Base-by-base conservation (phyloP, 2,888 invertebrate genomes). In the Glaucopsyche alexis region DNA sequence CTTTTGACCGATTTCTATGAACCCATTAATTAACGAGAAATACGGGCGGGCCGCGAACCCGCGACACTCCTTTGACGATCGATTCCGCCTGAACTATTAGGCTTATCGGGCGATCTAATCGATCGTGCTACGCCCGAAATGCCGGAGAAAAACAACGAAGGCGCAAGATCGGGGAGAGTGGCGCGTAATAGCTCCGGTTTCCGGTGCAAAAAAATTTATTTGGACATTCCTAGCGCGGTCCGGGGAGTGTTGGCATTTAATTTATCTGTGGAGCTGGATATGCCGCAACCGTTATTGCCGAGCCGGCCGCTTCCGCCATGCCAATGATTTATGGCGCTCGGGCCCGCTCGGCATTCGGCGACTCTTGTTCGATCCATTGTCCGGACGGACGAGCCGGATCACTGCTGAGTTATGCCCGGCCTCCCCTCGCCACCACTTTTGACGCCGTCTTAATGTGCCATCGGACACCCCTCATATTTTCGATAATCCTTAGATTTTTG, bases 191-290 rank as follows among this genome's bases (percentile, higher is more conserved):
- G 89, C 84, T 84, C 79, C 79, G 84, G 88, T 89, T 92, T 92
- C 92, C 92, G 92, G 90, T 91, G 83, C 87, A 88, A 91, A 91
- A 92, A 91, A 91, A 87, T 85, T 88, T 92, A 90, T 90, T 91
- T 85, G 89, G 88, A 83, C 90, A 92, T 92, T 90, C 91, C 89
- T 84, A 81, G 86, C 89, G 90, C 82, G 84, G 81, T 84, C 85
- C 87, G 84, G 87, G 88, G 86, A 89, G 86, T 89, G 90, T 86
- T 85, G 91, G 91, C 87, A 90, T 92, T 91, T 89, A 90, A 92
- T 91, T 91, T 91, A 92, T 92, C 91, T 91, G 88, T 88, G 85
- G 83, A 85, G 85, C 87, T 86, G 87, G 85, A 88, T 89, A 89
- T 91, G 84, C 89, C 87, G 87, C 81, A 86, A 85, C 87, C 87